Base-by-base conservation (phyloP, 2,888 invertebrate species). In the Selenia dentaria region DNA sequence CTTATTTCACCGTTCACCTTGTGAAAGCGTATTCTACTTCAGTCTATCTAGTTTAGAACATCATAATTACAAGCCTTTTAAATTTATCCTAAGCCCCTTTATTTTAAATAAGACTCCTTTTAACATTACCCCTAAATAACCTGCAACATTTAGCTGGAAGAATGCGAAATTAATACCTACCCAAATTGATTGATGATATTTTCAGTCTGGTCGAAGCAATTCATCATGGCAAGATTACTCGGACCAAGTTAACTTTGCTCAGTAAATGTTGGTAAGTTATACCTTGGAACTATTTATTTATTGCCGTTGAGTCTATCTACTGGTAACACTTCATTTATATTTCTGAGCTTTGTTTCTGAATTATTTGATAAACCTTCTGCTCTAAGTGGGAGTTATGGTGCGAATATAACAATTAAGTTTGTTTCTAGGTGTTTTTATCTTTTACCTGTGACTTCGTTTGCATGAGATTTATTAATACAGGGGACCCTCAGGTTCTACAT, bases 141-240 rank as follows among this genome's bases (percentile, higher is more conserved):
- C 20, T 35, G 34, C 3, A 31, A 31, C 25, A 35, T 35, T 36
- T 20, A 35, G 39, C 11, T 36, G 29, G 3, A 20, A 25, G 27
- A 43, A 36, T 12, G 11, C 29, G 25, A 45, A 26, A 38, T 40
- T 37, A 36, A 44, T 40, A 37, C 37, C 10, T 22, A 22, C 6
- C 18, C 32, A 10, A 39, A 24, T 41, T 57, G 55, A 57, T 57
- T 54, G 53, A 57, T 57, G 49, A 27, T 48, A 47, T 53, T 57
- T 59, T 54, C 51, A 57, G 50, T 48, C 31, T 41, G 36, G 45
- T 27, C 35, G 28, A 27, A 33, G 40, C 46, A 39, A 57, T 57
- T 55, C 46, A 57, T 57, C 51, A 54, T 39, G 11, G n/a, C n/a
- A 8, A 38, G 45, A 38, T 40, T 46, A 39, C 31, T 27, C 35